These are phyloP conservation scores for Apotomis capreana DNA, from an alignment of 2,888 invertebrate species.

Conservation along the genomic window DNA sequence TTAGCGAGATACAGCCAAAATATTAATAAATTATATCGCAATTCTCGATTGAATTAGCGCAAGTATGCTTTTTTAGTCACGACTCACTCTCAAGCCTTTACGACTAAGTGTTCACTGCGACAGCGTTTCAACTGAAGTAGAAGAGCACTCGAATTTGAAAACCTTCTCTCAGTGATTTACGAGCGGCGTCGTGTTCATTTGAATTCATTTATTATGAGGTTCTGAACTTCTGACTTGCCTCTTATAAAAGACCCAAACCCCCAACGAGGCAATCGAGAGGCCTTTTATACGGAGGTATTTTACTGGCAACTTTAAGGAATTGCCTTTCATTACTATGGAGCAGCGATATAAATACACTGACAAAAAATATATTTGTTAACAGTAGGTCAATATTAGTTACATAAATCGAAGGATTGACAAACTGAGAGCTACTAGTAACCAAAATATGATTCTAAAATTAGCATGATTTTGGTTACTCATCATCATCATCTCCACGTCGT, in stretches of 20 bases:
- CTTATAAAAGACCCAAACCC: constrained; percentile 21
- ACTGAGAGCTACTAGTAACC: too few relatives aligned
- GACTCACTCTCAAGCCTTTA: constrained; percentile 21
- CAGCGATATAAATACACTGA: not conserved
- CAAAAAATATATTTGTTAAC: too few relatives aligned
- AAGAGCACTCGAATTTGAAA: constrained; percentile 27
- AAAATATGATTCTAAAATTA: too few relatives aligned
- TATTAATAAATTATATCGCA: too few relatives aligned
- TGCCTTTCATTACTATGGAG: constrained; percentile 7
- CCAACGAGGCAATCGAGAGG: constrained; percentile 6
- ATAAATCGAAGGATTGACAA: too few relatives aligned
- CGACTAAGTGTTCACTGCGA: constrained; percentile 22
- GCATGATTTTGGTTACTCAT: too few relatives aligned
- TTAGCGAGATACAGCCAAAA: too few relatives aligned
- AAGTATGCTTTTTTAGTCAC: constrained; percentile 1
- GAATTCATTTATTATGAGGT: constrained; percentile 22
- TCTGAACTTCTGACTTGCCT: constrained; percentile 16
- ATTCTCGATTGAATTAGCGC: too few relatives aligned
- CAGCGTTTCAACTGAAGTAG: constrained; percentile 14
- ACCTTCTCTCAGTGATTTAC: constrained; percentile 24
- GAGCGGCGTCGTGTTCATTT: constrained; percentile 21
- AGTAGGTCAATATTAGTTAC: too few relatives aligned
- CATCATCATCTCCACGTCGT: too few relatives aligned
- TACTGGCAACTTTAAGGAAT: constrained; percentile 19
- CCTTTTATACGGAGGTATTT: constrained; percentile 17